Base-by-base conservation (phyloP, 2,113 vertebrate genomes). In the Crocuta crocuta region DNA sequence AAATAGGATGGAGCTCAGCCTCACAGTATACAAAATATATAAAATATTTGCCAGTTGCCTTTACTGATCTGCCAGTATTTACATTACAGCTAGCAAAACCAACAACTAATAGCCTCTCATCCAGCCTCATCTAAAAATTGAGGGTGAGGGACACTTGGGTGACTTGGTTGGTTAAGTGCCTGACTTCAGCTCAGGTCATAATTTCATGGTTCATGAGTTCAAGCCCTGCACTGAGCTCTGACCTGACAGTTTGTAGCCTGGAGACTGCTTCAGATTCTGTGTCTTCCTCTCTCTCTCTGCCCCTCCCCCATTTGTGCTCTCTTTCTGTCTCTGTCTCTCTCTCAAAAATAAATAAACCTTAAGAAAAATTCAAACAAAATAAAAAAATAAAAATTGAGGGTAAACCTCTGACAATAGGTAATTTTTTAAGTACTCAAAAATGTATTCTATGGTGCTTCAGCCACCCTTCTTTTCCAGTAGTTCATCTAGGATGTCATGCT, bases 1-100 rank as follows among this genome's bases (percentile, higher is more conserved):
- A 91, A 76, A 66, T 45, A 5, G 45, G 50, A 50, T 63, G 58
- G 50, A 43, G 10, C 2, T 83, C 39, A 43, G 4, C 4, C 43
- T 92, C 70, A 79, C 61, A 63, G 81, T 79, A 23, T 61, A 61
- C 61, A 94, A 48, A 55, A 94, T 55, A 43, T 73, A 89, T 7
- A 35, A 61, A 92, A 43, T 78, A 76, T 23, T 84, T 93, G n/a
- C 76, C 76, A 86, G 17, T 12, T 97, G 23, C 94, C 61, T 81
- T 91, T 24, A 50, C n/a, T 91, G 70, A 81, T 65, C 35, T 94
- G 24, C 43, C 87, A 81, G 58, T 83, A 63, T 94, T 93, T 85
- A 93, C 45, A 70, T 65, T n/a, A 45, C 31, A 89, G 61, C 28
- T 55, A 70, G 83, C 45, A 83, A 96, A 86, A 43, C 24, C 43